Conservation (phyloP, 2,797 vertebrate species). For the Muraenolepis orangiensis region DNA sequence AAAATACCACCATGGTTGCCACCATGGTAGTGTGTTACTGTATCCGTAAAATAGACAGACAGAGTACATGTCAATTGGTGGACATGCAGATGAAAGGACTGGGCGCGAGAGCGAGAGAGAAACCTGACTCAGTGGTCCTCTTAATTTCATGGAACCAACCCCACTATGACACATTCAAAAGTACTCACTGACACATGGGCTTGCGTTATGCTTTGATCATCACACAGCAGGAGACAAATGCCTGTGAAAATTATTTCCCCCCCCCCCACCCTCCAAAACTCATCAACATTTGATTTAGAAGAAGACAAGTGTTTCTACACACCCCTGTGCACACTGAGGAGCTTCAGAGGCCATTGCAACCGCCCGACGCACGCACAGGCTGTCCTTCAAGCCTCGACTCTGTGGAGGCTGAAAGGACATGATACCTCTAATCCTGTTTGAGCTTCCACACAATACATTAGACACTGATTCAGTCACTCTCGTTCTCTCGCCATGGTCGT, state of each 20-base stretch:
- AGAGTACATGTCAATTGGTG: not conserved
- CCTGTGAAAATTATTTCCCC: not conserved
- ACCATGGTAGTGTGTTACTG: no score
- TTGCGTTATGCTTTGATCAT: not conserved
- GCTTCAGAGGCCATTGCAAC: slow-evolving; percentile 30
- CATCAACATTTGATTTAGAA: not conserved
- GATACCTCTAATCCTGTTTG: slow-evolving; percentile 42
- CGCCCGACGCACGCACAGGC: slow-evolving; percentile 22
- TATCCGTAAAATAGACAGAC: slow-evolving; percentile 49
- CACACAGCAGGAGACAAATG: not conserved
- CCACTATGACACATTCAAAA: slow-evolving; percentile 19
- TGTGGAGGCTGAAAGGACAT: slow-evolving; percentile 51
- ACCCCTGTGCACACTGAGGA: slow-evolving; percentile 14
- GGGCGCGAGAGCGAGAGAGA: slow-evolving; percentile 8
- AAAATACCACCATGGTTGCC: no score
- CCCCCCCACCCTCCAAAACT: no score
- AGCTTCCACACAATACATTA: slow-evolving; percentile 41
- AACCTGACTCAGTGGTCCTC: slow-evolving; percentile 35
- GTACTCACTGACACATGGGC: not conserved
- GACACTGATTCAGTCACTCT: slow-evolving; percentile 6
- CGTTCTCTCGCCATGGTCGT: not conserved
- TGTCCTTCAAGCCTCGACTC: slow-evolving; percentile 31
- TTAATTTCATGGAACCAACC: slow-evolving; percentile 37
- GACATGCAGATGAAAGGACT: slow-evolving; percentile 37
- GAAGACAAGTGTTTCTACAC: slow-evolving; percentile 3